A percentile compares a stretch with the other conserved stretches of the same genome.
These are phyloP conservation scores for Galbula dea DNA, from an alignment of 2,113 vertebrate genomes.

Conservation along the genomic window DNA sequence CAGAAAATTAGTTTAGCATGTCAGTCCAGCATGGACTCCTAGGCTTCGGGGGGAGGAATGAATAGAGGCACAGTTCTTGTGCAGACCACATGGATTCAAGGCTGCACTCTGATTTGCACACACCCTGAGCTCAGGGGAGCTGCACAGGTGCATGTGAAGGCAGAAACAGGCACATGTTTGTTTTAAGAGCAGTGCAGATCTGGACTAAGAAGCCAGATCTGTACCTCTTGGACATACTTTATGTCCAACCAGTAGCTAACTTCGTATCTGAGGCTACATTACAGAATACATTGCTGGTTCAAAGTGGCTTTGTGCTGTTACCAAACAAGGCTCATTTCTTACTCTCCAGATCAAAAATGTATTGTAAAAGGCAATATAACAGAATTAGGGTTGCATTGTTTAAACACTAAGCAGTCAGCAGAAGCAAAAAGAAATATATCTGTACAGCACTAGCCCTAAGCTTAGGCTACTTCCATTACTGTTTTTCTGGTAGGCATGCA, in stretches of 20 bases:
- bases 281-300: background rate
- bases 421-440: background rate
- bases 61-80: slow-evolving; percentile 42
- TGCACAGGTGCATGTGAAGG: slow-evolving; percentile 1
- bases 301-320: slow-evolving; percentile 30
- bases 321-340: slow-evolving; percentile 22
- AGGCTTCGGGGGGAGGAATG: background rate
- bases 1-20: slow-evolving; percentile 48
- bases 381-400: background rate
- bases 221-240: background rate
- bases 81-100: background rate
- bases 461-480: background rate
- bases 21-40: background rate
- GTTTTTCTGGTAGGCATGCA: background rate
- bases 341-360: background rate
- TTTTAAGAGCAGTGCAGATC: background rate
- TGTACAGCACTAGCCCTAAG: background rate
- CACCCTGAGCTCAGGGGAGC: background rate
- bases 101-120: background rate
- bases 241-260: slow-evolving; percentile 24
- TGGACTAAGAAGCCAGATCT: background rate
- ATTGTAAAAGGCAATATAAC: background rate
- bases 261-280: slow-evolving; percentile 42
- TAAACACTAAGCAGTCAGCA: background rate
- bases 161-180: background rate